Percentiles rank a stretch among this genome's conserved stretches.
Conservation (phyloP, 1,140 invertebrate genomes). For the Drosophila leontia region DNA sequence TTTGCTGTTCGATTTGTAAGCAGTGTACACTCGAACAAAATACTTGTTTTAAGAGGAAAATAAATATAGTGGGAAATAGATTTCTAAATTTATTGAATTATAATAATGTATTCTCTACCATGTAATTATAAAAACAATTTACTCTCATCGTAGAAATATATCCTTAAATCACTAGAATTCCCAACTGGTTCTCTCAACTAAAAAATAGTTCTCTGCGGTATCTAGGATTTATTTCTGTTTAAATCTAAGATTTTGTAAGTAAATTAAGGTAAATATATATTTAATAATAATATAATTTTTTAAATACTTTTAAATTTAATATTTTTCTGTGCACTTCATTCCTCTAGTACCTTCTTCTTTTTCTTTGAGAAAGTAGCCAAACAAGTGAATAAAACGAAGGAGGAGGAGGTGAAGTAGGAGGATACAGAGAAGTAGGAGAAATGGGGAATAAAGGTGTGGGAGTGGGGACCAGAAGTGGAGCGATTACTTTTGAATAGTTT, state of each 20-base stretch:
- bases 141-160: too few species aligned
- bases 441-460: slow-evolving; percentile 32
- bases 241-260: background rate
- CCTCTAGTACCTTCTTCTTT: slow-evolving; percentile 23
- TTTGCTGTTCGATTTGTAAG: slow-evolving; percentile 59
- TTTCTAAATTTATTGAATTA: too few species aligned
- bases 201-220: rapidly evolving
- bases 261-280: background rate
- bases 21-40: background rate
- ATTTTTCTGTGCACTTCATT: background rate
- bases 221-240: background rate
- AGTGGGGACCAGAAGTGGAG: slow-evolving; percentile 34
- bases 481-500: slow-evolving; percentile 53
- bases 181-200: background rate
- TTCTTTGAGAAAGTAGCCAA: slow-evolving; percentile 68
- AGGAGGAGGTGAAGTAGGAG: background rate
- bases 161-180: background rate
- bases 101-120: background rate
- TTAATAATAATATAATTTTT: too few species aligned
- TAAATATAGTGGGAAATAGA: background rate
- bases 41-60: background rate
- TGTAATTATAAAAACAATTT: too few species aligned
- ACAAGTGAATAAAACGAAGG: slow-evolving; percentile 52
- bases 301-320: too few species aligned
- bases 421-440: slow-evolving; percentile 18